Percentiles rank a stretch among this genome's conserved stretches.
phyloP scores from a whole-genome alignment of 2,797 vertebrate genomes.

The Enteromius thamalakanensis region DNA sequence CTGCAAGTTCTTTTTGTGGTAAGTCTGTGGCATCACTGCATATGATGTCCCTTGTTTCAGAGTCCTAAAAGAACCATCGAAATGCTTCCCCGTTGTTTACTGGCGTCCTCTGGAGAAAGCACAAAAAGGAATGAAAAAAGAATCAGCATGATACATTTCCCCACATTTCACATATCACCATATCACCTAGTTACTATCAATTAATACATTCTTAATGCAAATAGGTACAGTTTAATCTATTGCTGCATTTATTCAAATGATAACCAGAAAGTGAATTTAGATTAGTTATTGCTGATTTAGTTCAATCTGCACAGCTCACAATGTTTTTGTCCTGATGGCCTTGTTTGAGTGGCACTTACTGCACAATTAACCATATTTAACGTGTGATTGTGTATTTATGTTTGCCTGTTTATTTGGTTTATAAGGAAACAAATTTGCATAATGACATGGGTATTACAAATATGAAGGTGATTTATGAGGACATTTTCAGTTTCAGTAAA shows the following conservation, averaged over 20 bases:
- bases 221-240: neutral
- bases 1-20: conserved; percentile 85
- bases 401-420: neutral
- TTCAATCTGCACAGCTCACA: conserved; percentile 67
- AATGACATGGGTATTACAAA: too few relatives aligned
- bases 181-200: neutral
- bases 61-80: conserved; percentile 97
- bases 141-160: conserved; percentile 24
- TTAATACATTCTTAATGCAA: neutral
- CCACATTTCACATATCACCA: neutral
- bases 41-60: conserved; percentile 75
- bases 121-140: conserved; percentile 73
- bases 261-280: neutral
- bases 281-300: conserved; percentile 36
- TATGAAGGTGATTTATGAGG: too few relatives aligned
- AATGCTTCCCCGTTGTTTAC: conserved; percentile 96
- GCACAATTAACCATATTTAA: neutral
- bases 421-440: too few relatives aligned
- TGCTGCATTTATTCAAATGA: neutral
- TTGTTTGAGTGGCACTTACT: neutral
- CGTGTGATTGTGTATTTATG: neutral
- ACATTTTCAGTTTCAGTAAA: too few relatives aligned
- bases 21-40: conserved; percentile 86
- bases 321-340: neutral
- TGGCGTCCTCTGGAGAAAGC: conserved; percentile 89